phyloP scores from a whole-genome alignment of 2,888 invertebrate species.

The Nomada lathburiana region DNA sequence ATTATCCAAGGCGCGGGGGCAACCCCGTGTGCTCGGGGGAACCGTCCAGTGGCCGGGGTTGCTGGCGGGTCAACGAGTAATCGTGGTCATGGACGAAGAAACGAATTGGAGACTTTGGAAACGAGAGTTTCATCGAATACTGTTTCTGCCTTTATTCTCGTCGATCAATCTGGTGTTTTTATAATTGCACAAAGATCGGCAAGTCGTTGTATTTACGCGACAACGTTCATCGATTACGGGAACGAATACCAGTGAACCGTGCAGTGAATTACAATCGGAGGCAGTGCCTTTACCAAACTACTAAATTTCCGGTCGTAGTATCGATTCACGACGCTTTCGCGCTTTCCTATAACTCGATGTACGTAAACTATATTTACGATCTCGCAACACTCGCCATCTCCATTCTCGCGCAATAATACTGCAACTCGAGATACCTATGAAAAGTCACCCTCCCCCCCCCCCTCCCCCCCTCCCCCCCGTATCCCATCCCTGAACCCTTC shows the following conservation, averaged over 20 bases:
- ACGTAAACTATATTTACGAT: conserved; percentile 2
- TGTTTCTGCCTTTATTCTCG: no score
- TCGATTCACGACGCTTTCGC: background rate
- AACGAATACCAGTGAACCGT: no score
- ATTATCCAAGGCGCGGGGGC: conserved; percentile 24
- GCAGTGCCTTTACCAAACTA: background rate
- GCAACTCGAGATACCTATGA: background rate
- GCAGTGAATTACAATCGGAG: background rate
- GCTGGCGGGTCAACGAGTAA: no score
- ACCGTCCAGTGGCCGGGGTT: background rate
- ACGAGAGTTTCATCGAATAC: no score
- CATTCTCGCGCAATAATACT: background rate
- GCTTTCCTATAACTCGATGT: background rate
- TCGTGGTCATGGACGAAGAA: background rate
- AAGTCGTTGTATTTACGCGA: no score
- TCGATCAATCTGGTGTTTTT: no score
- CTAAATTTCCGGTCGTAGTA: background rate
- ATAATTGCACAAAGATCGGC: no score
- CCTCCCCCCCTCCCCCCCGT: no score
- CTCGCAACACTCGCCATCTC: background rate
- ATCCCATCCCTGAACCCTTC: no score
- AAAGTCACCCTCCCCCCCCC: background rate
- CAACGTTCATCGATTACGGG: no score
- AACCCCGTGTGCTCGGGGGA: background rate
- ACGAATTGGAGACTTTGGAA: no score